These are phyloP conservation scores for Setipinna tenuifilis DNA, from an alignment of 2,797 vertebrate genomes.

Conservation along the genomic window DNA sequence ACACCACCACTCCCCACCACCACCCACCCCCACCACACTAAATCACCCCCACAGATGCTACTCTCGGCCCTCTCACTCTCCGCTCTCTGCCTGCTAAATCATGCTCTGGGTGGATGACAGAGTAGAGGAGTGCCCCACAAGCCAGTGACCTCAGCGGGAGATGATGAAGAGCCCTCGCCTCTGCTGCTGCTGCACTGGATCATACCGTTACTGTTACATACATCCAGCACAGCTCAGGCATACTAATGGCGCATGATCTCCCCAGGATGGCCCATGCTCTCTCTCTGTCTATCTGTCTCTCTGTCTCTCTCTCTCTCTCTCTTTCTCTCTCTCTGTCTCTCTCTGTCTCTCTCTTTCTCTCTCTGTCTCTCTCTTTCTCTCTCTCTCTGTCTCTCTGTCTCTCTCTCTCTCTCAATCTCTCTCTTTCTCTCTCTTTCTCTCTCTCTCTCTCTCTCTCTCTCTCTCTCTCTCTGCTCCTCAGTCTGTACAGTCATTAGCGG, in stretches of 20 bases:
- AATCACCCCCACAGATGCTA: not conserved
- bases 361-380: too few species aligned
- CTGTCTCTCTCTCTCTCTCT: not conserved
- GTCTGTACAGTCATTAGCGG: too few species aligned
- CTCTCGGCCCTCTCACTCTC: not conserved
- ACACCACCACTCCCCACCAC: not conserved
- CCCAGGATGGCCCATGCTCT: not conserved
- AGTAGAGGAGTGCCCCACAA: not conserved
- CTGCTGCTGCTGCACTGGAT: not conserved
- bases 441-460: too few species aligned
- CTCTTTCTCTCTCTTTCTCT: not conserved
- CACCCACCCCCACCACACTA: not conserved
- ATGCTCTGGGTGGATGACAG: not conserved
- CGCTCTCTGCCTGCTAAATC: not conserved
- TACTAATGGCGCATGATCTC: not conserved
- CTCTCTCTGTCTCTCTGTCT: not conserved
- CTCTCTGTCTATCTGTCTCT: not conserved
- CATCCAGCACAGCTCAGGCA: not conserved
- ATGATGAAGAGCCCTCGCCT: conserved; percentile 1
- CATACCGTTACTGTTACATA: not conserved
- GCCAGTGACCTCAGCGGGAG: not conserved
- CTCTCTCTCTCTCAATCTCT: not conserved
- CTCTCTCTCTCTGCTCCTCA: too few species aligned
- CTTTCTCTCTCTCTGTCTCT: not conserved
- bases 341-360: too few species aligned